Conservation (phyloP, 30 jellyfish, hydroid and myxozoan genomes). For the Aurelia aurita region DNA sequence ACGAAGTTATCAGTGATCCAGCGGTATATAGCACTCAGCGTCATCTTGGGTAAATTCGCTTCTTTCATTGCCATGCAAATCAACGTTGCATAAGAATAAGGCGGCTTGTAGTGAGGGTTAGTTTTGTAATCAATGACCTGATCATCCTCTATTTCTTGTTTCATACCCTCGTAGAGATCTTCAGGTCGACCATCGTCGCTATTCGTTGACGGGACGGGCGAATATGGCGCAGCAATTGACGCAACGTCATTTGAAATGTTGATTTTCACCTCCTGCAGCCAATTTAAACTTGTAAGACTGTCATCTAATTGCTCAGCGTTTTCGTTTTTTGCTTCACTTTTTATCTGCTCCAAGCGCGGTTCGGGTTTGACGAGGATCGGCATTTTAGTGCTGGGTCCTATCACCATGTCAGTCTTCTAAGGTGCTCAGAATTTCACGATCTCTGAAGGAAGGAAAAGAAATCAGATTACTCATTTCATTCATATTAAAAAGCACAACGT, state of each 20-base stretch:
- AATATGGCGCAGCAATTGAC: slow-evolving; percentile 78
- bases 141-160: slow-evolving; percentile 65
- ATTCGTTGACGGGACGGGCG: slow-evolving; percentile 97
- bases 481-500: background rate
- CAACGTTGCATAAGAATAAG: slow-evolving; percentile 98
- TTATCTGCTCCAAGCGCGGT: slow-evolving; percentile 21
- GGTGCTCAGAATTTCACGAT: too few species aligned
- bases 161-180: slow-evolving; percentile 62
- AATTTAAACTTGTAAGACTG: slow-evolving; percentile 92
- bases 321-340: slow-evolving; percentile 29
- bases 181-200: slow-evolving; percentile 88
- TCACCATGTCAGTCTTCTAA: background rate
- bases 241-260: slow-evolving; percentile 80
- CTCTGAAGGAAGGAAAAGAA: background rate
- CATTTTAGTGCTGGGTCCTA: slow-evolving; percentile 13
- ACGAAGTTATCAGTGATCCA: slow-evolving; percentile 99
- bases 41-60: slow-evolving; percentile 86
- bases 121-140: slow-evolving; percentile 84
- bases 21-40: slow-evolving; percentile 93
- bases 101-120: slow-evolving; percentile 95
- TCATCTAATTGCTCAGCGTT: slow-evolving; percentile 75
- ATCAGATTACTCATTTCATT: background rate
- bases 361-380: slow-evolving; percentile 25
- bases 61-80: slow-evolving; percentile 99
- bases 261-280: slow-evolving; percentile 94